Conservation (phyloP, 2,113 vertebrate genomes). For the Dryoscopus gambensis region DNA sequence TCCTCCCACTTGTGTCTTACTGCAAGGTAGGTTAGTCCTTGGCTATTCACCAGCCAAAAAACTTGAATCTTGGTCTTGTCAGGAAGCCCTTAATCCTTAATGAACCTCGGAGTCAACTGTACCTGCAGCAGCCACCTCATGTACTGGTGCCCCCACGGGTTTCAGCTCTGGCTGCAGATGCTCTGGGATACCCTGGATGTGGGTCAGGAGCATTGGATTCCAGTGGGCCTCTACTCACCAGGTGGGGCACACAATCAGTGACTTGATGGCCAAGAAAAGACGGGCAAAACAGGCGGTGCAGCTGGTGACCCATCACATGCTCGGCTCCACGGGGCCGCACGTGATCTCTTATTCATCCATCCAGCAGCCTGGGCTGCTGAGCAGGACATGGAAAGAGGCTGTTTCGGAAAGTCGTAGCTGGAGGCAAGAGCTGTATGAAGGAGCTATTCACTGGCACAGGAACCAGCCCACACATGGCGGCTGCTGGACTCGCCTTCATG, state of each 20-base stretch:
- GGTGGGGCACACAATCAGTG: background rate
- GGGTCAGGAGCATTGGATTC: background rate
- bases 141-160: background rate
- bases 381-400: background rate
- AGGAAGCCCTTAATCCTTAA: background rate
- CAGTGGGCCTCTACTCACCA: background rate
- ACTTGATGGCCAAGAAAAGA: background rate
- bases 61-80: background rate
- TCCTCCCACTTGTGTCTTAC: background rate
- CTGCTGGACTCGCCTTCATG: background rate
- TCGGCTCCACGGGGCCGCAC: background rate
- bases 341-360: background rate
- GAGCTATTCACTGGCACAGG: background rate
- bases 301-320: background rate
- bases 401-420: background rate
- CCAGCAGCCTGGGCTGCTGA: background rate
- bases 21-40: background rate
- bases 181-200: background rate
- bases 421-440: background rate
- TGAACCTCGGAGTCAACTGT: background rate
- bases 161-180: background rate
- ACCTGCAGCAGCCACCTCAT: background rate
- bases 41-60: background rate
- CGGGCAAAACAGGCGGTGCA: background rate
- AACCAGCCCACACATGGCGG: accelerated